A percentile compares a stretch with the other conserved stretches of the same genome.
Conservation (phyloP, 1,140 invertebrate species). For the Caenorhabditis tropicalis region DNA sequence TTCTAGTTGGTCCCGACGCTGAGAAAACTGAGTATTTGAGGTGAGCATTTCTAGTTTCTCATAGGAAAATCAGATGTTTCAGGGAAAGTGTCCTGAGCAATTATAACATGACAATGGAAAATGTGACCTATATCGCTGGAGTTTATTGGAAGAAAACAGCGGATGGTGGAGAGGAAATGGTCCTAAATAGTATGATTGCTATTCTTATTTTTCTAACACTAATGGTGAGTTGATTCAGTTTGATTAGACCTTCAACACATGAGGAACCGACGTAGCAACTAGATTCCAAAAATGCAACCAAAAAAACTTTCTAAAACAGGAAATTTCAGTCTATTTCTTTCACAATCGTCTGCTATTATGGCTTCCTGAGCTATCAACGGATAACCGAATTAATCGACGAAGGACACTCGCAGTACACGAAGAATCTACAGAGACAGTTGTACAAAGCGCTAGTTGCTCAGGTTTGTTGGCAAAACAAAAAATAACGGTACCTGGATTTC, state of each 20-base stretch:
- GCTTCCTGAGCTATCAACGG: background rate
- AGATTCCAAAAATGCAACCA: no score
- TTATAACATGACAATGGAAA: background rate
- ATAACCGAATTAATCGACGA: background rate
- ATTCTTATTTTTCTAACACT: background rate
- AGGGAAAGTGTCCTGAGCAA: background rate
- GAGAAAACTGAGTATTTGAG: constrained; percentile 8
- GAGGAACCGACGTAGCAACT: no score
- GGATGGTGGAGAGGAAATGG: background rate
- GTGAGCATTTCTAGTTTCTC: background rate
- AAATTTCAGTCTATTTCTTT: background rate
- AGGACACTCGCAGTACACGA: background rate
- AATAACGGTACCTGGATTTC: no score
- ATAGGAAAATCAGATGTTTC: background rate
- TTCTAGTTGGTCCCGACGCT: background rate
- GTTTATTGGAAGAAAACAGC: background rate
- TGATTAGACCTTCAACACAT: no score
- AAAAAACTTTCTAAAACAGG: no score
- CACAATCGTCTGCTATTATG: background rate
- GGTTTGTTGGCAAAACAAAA: background rate
- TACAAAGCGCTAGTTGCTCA: background rate
- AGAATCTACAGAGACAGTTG: background rate
- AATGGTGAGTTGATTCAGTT: background rate
- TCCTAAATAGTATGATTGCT: background rate
- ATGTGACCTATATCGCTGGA: background rate